phyloP scores from a whole-genome alignment of 2,113 vertebrate genomes.

The Malurus melanocephalus region DNA sequence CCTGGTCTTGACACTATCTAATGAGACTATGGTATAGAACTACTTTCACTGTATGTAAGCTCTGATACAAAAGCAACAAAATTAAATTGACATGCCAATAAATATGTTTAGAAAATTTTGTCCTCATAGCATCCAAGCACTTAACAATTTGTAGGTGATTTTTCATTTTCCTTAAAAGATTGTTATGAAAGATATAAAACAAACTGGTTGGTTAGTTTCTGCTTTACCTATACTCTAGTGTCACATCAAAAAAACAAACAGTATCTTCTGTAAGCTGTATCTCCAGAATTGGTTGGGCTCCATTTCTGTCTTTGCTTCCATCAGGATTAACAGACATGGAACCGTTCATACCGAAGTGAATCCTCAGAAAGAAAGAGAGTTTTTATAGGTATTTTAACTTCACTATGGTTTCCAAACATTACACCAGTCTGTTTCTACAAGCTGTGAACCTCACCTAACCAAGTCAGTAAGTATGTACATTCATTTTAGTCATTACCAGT shows the following conservation, averaged over 20 bases:
- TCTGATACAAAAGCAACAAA: neutral
- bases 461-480: neutral
- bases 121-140: neutral
- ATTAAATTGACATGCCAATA: neutral
- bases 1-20: neutral
- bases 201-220: neutral
- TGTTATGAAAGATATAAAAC: neutral
- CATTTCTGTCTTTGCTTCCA: slow-evolving; percentile 60
- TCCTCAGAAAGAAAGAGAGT: slow-evolving; percentile 68
- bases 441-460: neutral
- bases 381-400: neutral
- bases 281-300: slow-evolving; percentile 70
- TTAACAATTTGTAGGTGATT: neutral
- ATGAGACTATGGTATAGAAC: neutral
- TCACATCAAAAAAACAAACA: slow-evolving; percentile 87
- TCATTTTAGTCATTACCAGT: neutral
- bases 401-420: neutral
- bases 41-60: neutral
- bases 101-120: neutral
- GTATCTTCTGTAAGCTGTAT: slow-evolving; percentile 82
- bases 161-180: neutral
- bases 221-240: slow-evolving; percentile 85
- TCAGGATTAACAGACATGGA: slow-evolving; percentile 83
- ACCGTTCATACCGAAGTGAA: slow-evolving; percentile 96
- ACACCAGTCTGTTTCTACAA: neutral